Evolutionary conservation across 2,797 vertebrate species (phyloP).

Genomic region (Basileuterus tristriatus): DNA sequence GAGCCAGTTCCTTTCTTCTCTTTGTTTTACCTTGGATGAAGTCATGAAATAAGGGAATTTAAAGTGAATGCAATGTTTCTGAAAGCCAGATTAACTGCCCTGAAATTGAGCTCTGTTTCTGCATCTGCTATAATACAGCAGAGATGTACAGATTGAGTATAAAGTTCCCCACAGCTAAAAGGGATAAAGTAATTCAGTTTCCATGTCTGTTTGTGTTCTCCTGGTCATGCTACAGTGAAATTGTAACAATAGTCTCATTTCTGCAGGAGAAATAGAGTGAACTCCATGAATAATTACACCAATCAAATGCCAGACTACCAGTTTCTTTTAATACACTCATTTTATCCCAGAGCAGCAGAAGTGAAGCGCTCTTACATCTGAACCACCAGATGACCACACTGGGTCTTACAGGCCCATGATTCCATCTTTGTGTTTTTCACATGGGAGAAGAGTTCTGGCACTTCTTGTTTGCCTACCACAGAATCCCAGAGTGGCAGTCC

Average conservation of each 20-base stretch:
- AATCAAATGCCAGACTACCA: neutral
- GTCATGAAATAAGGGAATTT: conserved; percentile 47
- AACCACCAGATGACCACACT: neutral
- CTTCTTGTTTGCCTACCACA: fast-evolving
- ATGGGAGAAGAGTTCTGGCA: neutral
- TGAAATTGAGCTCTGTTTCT: neutral
- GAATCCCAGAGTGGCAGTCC: neutral
- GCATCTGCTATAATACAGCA: neutral
- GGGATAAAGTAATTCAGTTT: conserved; percentile 46
- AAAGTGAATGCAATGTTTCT: conserved; percentile 30
- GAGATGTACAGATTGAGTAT: neutral
- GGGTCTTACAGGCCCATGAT: neutral
- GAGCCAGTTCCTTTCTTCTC: conserved; percentile 13
- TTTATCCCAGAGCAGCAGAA: neutral
- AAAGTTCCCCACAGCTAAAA: conserved; percentile 20
- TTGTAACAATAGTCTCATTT: neutral
- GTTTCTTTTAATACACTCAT: neutral
- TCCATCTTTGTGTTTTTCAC: neutral
- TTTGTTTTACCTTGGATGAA: conserved; percentile 36
- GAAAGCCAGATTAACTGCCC: conserved; percentile 35
- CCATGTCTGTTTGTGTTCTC: neutral
- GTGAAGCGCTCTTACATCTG: neutral
- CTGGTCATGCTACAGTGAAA: neutral
- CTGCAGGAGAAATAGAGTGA: neutral
- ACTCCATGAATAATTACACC: neutral